A percentile compares a stretch with the other conserved stretches of the same genome.
phyloP scores from a whole-genome alignment of 2,797 vertebrate genomes.

The Anguilla marmorata region DNA sequence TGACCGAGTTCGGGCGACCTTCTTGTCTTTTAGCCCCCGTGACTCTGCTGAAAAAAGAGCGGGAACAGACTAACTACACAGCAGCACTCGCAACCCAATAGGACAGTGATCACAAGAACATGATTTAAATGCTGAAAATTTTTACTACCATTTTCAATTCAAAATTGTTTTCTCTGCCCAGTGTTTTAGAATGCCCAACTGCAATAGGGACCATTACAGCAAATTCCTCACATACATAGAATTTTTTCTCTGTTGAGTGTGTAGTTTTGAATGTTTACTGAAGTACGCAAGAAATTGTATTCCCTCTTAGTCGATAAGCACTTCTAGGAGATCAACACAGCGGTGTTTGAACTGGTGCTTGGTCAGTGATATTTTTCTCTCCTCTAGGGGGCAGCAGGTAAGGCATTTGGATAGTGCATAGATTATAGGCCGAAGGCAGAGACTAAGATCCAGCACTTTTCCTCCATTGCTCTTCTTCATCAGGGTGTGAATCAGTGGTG shows the following conservation, averaged over 20 bases:
- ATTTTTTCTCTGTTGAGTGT: too few species aligned
- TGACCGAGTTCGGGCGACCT: slow-evolving; percentile 85
- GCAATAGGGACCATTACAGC: too few species aligned
- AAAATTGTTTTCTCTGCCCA: too few species aligned
- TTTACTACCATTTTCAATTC: not conserved
- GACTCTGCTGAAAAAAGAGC: slow-evolving; percentile 69
- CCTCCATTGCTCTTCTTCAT: not conserved
- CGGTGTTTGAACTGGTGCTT: not conserved
- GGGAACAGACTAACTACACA: not conserved
- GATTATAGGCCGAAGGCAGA: not conserved
- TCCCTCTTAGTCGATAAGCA: too few species aligned
- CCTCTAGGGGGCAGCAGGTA: not conserved
- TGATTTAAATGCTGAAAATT: not conserved
- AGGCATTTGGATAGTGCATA: not conserved
- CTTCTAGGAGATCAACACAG: too few species aligned
- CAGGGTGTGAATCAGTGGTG: not conserved
- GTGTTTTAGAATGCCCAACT: too few species aligned
- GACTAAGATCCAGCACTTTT: not conserved
- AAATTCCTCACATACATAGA: too few species aligned
- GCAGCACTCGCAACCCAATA: not conserved
- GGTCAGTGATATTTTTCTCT: not conserved
- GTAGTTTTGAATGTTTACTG: too few species aligned
- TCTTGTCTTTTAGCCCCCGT: slow-evolving; percentile 90
- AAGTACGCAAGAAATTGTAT: too few species aligned
- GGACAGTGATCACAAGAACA: not conserved